Percentiles rank a stretch among this genome's conserved stretches.
Conservation (phyloP, 2,113 vertebrate genomes). For the Dasyprocta punctata region DNA sequence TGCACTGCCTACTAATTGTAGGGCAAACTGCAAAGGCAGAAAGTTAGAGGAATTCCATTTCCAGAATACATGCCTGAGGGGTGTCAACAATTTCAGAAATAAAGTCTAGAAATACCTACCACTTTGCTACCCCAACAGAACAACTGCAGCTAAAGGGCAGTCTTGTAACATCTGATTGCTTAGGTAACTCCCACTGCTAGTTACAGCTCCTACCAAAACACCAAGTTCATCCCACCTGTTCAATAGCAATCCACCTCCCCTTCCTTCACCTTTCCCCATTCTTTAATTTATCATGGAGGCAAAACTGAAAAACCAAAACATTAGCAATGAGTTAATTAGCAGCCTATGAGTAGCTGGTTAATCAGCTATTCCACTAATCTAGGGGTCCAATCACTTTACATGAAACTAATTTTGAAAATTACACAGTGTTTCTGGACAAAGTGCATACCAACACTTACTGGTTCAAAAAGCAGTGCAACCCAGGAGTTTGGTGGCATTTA, state of each 20-base stretch:
- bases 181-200: background rate
- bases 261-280: slow-evolving; percentile 63
- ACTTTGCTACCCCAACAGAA: slow-evolving; percentile 41
- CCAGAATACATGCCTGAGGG: slow-evolving; percentile 49
- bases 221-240: slow-evolving; percentile 77
- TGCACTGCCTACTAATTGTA: slow-evolving; percentile 63
- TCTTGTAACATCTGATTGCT: slow-evolving; percentile 53
- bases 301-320: slow-evolving; percentile 82
- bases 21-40: slow-evolving; percentile 55
- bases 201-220: slow-evolving; percentile 72
- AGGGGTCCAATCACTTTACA: slow-evolving; percentile 86
- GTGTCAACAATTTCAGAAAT: background rate
- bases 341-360: slow-evolving; percentile 87
- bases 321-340: slow-evolving; percentile 82
- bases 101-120: slow-evolving; percentile 42
- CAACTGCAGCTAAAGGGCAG: slow-evolving; percentile 62
- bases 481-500: slow-evolving; percentile 88
- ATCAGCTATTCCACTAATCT: slow-evolving; percentile 85
- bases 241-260: slow-evolving; percentile 65
- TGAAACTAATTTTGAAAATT: slow-evolving; percentile 85
- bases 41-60: slow-evolving; percentile 62
- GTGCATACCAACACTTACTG: slow-evolving; percentile 85
- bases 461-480: slow-evolving; percentile 90
- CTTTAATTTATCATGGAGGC: slow-evolving; percentile 83
- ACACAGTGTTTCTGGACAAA: slow-evolving; percentile 83